A percentile compares a stretch with the other conserved stretches of the same genome.
phyloP scores from a whole-genome alignment of 2,888 invertebrate genomes.

The Sipha maydis region DNA sequence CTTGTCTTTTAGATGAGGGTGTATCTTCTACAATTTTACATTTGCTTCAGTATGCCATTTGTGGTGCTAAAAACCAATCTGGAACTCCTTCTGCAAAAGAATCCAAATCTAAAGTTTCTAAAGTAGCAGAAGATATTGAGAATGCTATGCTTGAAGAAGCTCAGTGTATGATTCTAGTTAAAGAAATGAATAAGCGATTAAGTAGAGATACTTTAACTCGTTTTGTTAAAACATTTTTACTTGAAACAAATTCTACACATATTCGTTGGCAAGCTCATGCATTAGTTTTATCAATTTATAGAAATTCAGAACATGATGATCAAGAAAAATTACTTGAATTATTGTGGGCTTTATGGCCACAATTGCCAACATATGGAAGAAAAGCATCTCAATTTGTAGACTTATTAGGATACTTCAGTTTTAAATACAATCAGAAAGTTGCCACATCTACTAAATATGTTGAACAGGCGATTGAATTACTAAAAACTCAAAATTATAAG shows the following conservation, averaged over 20 bases:
- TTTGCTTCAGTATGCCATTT: conserved; percentile 88
- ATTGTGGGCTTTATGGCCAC: conserved; percentile 92
- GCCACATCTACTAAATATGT: conserved; percentile 68
- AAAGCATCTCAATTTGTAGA: conserved; percentile 98
- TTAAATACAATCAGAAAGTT: conserved; percentile 77
- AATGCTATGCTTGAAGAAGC: conserved; percentile 63
- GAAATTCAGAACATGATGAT: conserved; percentile 80
- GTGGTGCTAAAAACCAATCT: conserved; percentile 69
- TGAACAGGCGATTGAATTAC: conserved; percentile 84
- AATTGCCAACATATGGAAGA: conserved; percentile 88
- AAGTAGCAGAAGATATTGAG: conserved; percentile 53
- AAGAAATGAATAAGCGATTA: conserved; percentile 65
- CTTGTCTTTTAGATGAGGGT: conserved; percentile 86
- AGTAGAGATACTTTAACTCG: conserved; percentile 69
- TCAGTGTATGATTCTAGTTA: conserved; percentile 65
- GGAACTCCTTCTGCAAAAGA: conserved; percentile 60
- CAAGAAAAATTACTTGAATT: conserved; percentile 84
- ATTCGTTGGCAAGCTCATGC: conserved; percentile 97
- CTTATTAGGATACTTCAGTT: conserved; percentile 91
- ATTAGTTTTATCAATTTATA: conserved; percentile 78
- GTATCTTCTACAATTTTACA: conserved; percentile 92
- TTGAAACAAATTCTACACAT: conserved; percentile 92
- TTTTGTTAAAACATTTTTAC: conserved; percentile 89
- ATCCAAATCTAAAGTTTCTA: conserved; percentile 56
- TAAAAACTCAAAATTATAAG: conserved; percentile 88